phyloP scores from a whole-genome alignment of 2,113 vertebrate genomes.

The Pseudorasbora parva region DNA sequence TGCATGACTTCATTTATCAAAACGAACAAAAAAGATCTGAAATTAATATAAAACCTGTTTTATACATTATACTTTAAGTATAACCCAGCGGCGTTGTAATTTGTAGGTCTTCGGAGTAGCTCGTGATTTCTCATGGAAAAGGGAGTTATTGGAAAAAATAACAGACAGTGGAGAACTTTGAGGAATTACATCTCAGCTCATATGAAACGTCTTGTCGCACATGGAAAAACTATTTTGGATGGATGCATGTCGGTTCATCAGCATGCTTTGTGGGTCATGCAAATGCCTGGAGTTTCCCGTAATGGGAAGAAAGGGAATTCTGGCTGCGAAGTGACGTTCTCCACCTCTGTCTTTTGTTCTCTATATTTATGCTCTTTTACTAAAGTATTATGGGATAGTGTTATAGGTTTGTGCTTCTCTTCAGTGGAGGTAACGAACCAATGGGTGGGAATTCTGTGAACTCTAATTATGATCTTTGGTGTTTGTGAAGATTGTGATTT shows the following conservation, averaged over 20 bases:
- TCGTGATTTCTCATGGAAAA: conserved; percentile 28
- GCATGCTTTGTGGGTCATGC: conserved; percentile 45
- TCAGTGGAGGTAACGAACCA: background rate
- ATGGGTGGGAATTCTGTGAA: background rate
- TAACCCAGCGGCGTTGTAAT: conserved; percentile 25
- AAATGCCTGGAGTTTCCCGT: conserved; percentile 46
- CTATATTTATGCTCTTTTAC: background rate
- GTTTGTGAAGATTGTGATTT: background rate
- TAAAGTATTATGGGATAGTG: background rate
- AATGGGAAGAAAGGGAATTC: conserved; percentile 32
- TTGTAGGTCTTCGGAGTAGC: conserved; percentile 18
- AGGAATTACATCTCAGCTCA: conserved; percentile 30
- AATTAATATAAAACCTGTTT: conserved; percentile 5
- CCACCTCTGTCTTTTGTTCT: conserved; percentile 18
- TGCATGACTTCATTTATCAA: conserved; percentile 38
- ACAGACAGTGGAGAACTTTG: conserved; percentile 17
- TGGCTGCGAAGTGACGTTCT: conserved; percentile 10
- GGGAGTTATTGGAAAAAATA: conserved; percentile 41
- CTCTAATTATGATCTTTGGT: background rate
- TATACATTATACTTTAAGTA: conserved; percentile 23
- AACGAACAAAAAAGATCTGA: background rate
- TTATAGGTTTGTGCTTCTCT: background rate
- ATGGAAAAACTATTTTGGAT: conserved; percentile 41
- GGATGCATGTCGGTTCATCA: conserved; percentile 26
- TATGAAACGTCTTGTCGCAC: conserved; percentile 14